Base-by-base conservation (phyloP, 2,888 invertebrate genomes). In the Hoplodrina ambigua region DNA sequence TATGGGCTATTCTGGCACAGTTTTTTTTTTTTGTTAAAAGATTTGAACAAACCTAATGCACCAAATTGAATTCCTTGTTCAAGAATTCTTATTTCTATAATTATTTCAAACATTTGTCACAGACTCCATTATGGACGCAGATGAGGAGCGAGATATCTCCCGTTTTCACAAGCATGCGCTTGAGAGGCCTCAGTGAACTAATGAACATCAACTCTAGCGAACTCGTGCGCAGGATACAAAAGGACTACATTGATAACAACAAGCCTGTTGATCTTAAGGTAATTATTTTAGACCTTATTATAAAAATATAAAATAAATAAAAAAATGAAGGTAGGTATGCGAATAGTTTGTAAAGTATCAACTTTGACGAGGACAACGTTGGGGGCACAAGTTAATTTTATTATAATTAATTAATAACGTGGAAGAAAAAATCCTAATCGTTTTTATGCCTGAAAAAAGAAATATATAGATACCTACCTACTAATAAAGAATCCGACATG, bases 121-220 rank as follows among this genome's bases (percentile, higher is more conserved):
- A 94, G 94, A 92, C 91, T 62, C 94, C 94, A 20, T 85, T 86
- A 72, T 94, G 94, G 94, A 69, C 85, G 0, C 72, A 86, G 44
- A 89, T 94, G 86, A 87, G 93, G 49, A 87, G 89, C 25, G 91
- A 93, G 25, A 61, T 94, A 2, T 88, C 93, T 0, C 92, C 94
- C 0, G 89, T 94, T 89, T 94, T 94, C 73, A 94, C 94, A 0
- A 86, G 92, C 2, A 60, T 85, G 19, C 88, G 92, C 0, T 79
- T 94, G 59, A 91, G 88, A 70, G 81, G 80, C 19, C 75, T 92
- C 52, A 91, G 92, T 0, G 90, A 93, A 54, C 85, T 94, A n/a
- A 94, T 94, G 94, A 94, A 94, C 66, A 74, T 83, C 5, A 94
- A 94, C 68, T 89, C 93, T 0, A 78, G 75, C 3, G 88, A 94